Evolutionary conservation across 53 echinoderm and acorn worm species (phyloP).

Genomic region (Luidia sarsii): DNA sequence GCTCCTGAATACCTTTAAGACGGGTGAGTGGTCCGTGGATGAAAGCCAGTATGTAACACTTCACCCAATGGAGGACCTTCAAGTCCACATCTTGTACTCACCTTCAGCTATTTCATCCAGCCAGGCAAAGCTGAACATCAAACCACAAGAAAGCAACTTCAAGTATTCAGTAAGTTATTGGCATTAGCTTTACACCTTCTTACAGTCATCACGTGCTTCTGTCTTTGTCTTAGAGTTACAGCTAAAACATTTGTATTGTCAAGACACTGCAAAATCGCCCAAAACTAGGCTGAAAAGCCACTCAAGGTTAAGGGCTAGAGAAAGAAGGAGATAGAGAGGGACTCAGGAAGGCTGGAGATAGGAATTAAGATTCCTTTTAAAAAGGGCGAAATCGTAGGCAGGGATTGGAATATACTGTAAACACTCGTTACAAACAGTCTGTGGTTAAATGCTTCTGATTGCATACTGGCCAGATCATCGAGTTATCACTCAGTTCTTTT

Average conservation of each 20-base stretch:
- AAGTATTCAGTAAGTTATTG: conserved; percentile 75
- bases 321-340: no score
- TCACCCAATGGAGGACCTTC: conserved; percentile 62
- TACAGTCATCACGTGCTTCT: not conserved
- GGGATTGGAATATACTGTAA: no score
- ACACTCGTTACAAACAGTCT: no score
- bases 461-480: no score
- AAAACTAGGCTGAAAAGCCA: no score
- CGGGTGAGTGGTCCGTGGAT: conserved; percentile 64
- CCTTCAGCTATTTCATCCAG: conserved; percentile 55
- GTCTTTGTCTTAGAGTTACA: not conserved
- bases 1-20: conserved; percentile 73
- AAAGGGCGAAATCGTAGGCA: no score
- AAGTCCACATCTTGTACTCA: conserved; percentile 74
- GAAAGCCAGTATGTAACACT: conserved; percentile 65
- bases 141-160: conserved; percentile 61
- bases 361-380: no score
- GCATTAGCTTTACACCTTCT: not conserved
- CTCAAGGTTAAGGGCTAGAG: no score
- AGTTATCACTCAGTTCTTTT: no score
- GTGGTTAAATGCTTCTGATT: no score
- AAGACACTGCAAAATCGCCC: no score
- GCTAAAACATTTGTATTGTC: not conserved
- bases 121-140: conserved; percentile 73
- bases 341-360: no score